These are phyloP conservation scores for Stegodyphus mimosarum DNA, from an alignment of 1,140 invertebrate genomes.

Conservation along the genomic window DNA sequence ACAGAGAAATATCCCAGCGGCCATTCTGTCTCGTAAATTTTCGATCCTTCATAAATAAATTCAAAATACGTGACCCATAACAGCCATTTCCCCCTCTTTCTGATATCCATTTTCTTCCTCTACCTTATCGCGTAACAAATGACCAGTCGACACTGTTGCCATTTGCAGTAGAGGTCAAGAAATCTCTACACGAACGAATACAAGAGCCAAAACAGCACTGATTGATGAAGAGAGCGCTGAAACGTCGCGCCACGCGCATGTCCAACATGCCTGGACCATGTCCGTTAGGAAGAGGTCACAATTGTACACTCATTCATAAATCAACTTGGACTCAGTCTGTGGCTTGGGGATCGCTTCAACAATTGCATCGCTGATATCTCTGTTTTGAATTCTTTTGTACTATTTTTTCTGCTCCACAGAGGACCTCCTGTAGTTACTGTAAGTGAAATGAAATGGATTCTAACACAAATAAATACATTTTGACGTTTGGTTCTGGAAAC, in stretches of 20 bases:
- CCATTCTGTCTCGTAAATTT: background rate
- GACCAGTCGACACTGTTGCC: background rate
- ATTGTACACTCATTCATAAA: conserved; percentile 36
- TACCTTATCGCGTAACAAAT: conserved; percentile 35
- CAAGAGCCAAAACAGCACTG: conserved; percentile 8
- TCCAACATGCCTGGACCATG: conserved; percentile 42
- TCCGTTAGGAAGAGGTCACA: conserved; percentile 23
- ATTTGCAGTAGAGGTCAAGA: conserved; percentile 17
- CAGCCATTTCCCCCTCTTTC: background rate
- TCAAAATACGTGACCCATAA: background rate
- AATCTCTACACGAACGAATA: conserved; percentile 17
- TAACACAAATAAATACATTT: too few species aligned
- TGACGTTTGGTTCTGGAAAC: too few species aligned
- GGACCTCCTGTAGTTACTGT: too few species aligned
- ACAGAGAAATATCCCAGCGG: background rate
- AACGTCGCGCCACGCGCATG: conserved; percentile 18
- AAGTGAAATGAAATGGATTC: too few species aligned
- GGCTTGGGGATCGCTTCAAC: conserved; percentile 1
- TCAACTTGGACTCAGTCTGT: conserved; percentile 11
- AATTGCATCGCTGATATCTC: conserved; percentile 1
- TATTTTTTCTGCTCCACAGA: too few species aligned
- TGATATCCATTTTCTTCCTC: background rate
- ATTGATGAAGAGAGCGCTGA: conserved; percentile 18
- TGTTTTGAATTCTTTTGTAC: too few species aligned
- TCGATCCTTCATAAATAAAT: background rate